Evolutionary conservation across 2,113 vertebrate genomes (phyloP).

Genomic region (Anolis carolinensis): DNA sequence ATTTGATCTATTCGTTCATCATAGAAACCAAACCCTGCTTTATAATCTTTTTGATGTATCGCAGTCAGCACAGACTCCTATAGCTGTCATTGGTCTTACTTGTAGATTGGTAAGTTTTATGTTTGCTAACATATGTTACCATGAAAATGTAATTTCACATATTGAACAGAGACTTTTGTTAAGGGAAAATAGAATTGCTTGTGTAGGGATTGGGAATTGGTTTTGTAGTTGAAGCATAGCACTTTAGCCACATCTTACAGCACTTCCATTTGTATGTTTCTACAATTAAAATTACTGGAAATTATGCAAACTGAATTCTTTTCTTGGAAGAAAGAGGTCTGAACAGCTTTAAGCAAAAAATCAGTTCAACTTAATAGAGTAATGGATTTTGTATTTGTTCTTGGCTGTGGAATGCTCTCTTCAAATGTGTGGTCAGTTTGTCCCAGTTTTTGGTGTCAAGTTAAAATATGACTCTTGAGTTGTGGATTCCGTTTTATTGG

Average conservation of each 20-base stretch:
- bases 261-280: background rate
- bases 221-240: background rate
- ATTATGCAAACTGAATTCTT: too few species aligned
- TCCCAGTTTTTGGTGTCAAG: too few species aligned
- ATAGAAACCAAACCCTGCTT: conserved; percentile 96
- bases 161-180: background rate
- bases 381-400: too few species aligned
- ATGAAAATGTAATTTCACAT: background rate
- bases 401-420: too few species aligned
- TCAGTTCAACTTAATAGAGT: background rate
- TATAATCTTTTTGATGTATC: conserved; percentile 97
- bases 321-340: background rate
- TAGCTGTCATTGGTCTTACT: conserved; percentile 92
- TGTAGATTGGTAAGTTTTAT: conserved; percentile 87
- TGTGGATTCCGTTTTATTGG: too few species aligned
- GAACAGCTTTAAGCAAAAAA: background rate
- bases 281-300: background rate
- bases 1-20: conserved; percentile 96
- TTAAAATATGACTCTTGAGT: too few species aligned
- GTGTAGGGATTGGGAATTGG: background rate
- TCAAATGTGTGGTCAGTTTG: too few species aligned
- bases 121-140: background rate
- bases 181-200: background rate
- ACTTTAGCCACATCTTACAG: background rate
- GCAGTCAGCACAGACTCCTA: conserved; percentile 93